These are phyloP conservation scores for Zelostemma sp. DNA, from an alignment of 1,140 invertebrate genomes.

Conservation along the genomic window DNA sequence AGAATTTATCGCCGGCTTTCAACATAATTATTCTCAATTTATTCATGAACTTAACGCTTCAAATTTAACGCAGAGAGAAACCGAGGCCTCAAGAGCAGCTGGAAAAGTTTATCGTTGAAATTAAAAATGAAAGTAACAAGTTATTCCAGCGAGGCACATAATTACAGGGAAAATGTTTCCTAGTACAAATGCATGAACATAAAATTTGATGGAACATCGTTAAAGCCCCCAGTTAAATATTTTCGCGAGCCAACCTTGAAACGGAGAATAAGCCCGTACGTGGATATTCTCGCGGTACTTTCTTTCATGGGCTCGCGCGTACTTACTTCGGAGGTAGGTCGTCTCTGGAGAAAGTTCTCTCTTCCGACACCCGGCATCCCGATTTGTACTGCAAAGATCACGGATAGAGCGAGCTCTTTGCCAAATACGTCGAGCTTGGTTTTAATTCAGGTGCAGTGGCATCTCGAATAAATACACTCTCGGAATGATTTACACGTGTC, in stretches of 20 bases:
- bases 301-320: slow-evolving; percentile 30
- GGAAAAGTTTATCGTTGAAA: not conserved
- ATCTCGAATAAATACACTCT: slow-evolving; percentile 23
- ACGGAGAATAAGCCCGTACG: slow-evolving; percentile 30
- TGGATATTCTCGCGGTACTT: slow-evolving; percentile 40
- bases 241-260: slow-evolving; percentile 35
- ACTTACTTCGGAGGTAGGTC: slow-evolving; percentile 35
- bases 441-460: slow-evolving; percentile 19
- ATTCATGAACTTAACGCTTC: too few species aligned
- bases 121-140: not conserved
- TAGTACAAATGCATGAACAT: slow-evolving; percentile 7
- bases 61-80: too few species aligned
- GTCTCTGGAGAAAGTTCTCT: slow-evolving; percentile 46
- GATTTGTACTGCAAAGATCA: slow-evolving; percentile 26
- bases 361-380: slow-evolving; percentile 22
- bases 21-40: too few species aligned
- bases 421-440: slow-evolving; percentile 37
- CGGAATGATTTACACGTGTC: slow-evolving; percentile 8
- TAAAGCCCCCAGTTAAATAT: slow-evolving; percentile 1
- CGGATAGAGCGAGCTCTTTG: slow-evolving; percentile 24
- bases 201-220: not conserved
- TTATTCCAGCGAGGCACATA: not conserved
- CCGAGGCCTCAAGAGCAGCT: not conserved
- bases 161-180: not conserved
- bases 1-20: too few species aligned